A percentile compares a stretch with the other conserved stretches of the same genome.
phyloP scores from a whole-genome alignment of 1,140 invertebrate genomes.

The fruit fly (Drosophila melanogaster) region Release_6_plus_ISO1_MT NT_037436.4:14895501-14896000 shows the following conservation, averaged over 20 bases:
- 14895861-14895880: too few species aligned
- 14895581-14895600: conserved; percentile 16
- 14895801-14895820: not conserved
- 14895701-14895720: conserved; percentile 15
- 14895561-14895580: conserved; percentile 52
- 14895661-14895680: conserved; percentile 63
- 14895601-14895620: conserved; percentile 36
- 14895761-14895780: not conserved
- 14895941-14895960: too few species aligned
- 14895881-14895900: too few species aligned
- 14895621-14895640: conserved; percentile 55
- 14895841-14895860: not conserved
- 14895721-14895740: conserved; percentile 19
- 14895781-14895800: not conserved
- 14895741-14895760: conserved; percentile 15
- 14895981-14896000: too few species aligned
- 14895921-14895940: too few species aligned
- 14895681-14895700: conserved; percentile 44
- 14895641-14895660: conserved; percentile 65
- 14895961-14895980: too few species aligned
- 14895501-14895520: not conserved
- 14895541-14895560: conserved; percentile 67
- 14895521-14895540: conserved; percentile 19
- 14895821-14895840: not conserved
- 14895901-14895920: too few species aligned